Base-by-base conservation (phyloP, 2,113 vertebrate genomes). In the Typhlomys cinereus region DNA sequence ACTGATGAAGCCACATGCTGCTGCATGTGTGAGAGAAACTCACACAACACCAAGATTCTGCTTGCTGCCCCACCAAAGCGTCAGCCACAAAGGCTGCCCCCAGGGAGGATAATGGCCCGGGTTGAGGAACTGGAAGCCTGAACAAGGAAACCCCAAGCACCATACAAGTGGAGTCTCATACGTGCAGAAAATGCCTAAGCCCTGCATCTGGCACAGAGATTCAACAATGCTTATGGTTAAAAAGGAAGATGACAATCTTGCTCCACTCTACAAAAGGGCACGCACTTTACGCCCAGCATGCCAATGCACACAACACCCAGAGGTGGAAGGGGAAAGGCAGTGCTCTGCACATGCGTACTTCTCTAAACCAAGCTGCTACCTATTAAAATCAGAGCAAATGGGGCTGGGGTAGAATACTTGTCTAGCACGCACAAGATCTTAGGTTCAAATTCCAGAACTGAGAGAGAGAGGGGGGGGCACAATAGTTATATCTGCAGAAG, bases 221-320 rank as follows among this genome's bases (percentile, higher is more conserved):
- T 46, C 50, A 39, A 18, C 5, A 52, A 75, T 20, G 66, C 29
- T 66, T 11, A 21, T 2, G 12, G 29, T 76, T 50, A 80, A 27
- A 84, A 83, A 48, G 44, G 23, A 44, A 50, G 62, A n/a, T 0
- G 39, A 62, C 4, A 10, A 25, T 23, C 70, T 21, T 52, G 78
- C 52, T 46, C 27, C n/a, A 64, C 2, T n/a, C 2, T 29, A 70
- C 20, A 14, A 11, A 12, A 11, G 50, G 31, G 36, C 15, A 7
- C 13, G 7, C 2, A 20, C 27, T 54, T 27, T 29, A 46, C 34
- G 67, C 20, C 17, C 34, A 27, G 9, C 25, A 25, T 12, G 34
- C 39, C 7, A 44, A 5, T 1, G 0, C 0, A 1, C 36, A 27
- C 10, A 34, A 70, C 62, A 36, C 41, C 20, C 7, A 27, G 13